These are phyloP conservation scores for Tetranychus cinnabarinus DNA, from an alignment of 1,140 invertebrate species.

Conservation along the genomic window DNA sequence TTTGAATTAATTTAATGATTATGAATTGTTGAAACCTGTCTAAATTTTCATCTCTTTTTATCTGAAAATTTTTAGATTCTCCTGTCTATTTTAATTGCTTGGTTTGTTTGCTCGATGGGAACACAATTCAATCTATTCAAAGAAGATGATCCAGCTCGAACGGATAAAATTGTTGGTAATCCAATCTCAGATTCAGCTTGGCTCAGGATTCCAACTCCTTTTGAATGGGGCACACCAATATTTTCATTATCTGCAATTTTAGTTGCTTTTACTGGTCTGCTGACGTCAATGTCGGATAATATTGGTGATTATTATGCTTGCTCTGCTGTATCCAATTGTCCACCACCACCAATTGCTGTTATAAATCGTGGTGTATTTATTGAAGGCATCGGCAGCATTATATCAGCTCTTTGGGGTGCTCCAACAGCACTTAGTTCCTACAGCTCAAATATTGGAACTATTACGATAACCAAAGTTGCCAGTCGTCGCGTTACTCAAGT, in stretches of 20 bases:
- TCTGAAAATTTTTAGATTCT: not conserved
- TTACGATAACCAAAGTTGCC: conserved; percentile 35
- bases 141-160: not conserved
- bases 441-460: conserved; percentile 62
- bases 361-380: conserved; percentile 61
- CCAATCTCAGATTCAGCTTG: conserved; percentile 25
- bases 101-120: not conserved
- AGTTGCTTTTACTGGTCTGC: conserved; percentile 55
- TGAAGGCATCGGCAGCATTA: conserved; percentile 53
- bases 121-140: not conserved
- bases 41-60: too few species aligned
- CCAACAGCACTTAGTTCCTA: conserved; percentile 67
- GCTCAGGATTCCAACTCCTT: conserved; percentile 68
- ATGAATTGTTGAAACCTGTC: too few species aligned
- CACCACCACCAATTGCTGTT: conserved; percentile 54
- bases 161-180: not conserved
- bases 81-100: not conserved
- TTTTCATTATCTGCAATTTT: conserved; percentile 40
- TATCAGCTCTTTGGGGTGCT: conserved; percentile 56
- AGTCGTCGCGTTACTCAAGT: not conserved
- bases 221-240: conserved; percentile 63
- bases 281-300: conserved; percentile 61
- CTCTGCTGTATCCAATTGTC: conserved; percentile 50
- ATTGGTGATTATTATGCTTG: conserved; percentile 71
- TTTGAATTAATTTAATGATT: too few species aligned